Evolutionary conservation across 2,113 vertebrate genomes (phyloP), one percentile per base, ranked within the genome.

Genomic region (Hippocampus zosterae): DNA sequence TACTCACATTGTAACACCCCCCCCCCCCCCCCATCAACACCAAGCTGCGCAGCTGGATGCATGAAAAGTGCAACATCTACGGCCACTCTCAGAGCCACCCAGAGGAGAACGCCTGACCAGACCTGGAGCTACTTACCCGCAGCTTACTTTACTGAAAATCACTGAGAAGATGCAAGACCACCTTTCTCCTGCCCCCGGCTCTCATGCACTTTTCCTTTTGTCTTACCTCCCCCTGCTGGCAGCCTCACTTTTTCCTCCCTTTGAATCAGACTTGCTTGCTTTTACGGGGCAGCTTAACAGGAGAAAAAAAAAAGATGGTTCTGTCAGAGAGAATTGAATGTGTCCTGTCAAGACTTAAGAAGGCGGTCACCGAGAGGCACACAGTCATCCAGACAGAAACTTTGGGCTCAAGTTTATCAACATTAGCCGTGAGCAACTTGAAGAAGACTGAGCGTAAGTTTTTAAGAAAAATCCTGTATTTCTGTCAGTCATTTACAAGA

Each of bases 191-290:
- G 27, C 66, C 15, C n/a, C 46, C 8, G 61, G 65, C 44, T 23
- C 72, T 75, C 75, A 27, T 79, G 78, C 68, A 87, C 89, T 88
- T 94, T 96, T 95, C 91, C 94, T 95, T 95, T 95, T 94, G 94
- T 94, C 91, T 88, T 97, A 91, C 92, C 94, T 96, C 95, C 95
- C 95, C 94, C 95, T 98, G 91, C 95, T 98, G 96, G 95, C 75
- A 91, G 92, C 92, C 92, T 80, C 52, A 56, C 55, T 15, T 75
- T 72, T 75, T 61, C 61, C 56, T 75, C 64, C 75, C 61, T 69
- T 68, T 44, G 0, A 40, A 15, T 21, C 23, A 65, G 63, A 27
- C 13, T 19, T 57, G 5, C 1, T 57, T 25, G 23, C n/a, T 25
- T 59, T 59, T 25, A 59, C 56, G 73, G 72, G 65, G 15, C 21